These are phyloP conservation scores for Loris lydekkerianus DNA, from an alignment of 2,797 vertebrate species.

Conservation along the genomic window DNA sequence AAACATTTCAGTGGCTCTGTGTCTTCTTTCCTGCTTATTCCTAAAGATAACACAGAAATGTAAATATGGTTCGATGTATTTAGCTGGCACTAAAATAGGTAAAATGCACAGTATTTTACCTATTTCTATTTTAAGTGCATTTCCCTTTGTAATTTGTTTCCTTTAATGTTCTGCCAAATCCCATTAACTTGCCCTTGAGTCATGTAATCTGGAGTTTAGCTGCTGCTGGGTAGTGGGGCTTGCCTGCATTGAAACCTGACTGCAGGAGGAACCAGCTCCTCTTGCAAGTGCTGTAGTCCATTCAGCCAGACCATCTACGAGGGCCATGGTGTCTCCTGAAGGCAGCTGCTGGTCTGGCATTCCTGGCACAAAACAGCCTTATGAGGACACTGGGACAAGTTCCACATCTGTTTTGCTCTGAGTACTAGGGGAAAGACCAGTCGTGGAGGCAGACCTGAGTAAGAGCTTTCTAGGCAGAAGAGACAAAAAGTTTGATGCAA, in stretches of 20 bases:
- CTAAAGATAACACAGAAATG: constrained; percentile 73
- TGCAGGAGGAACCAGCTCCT: background rate
- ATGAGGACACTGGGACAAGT: background rate
- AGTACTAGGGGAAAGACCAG: background rate
- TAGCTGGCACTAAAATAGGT: constrained; percentile 3
- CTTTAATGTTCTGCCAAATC: constrained; percentile 74
- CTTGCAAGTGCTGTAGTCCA: background rate
- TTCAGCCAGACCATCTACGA: background rate
- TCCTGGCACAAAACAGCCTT: background rate
- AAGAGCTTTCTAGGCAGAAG: background rate
- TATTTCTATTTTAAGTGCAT: constrained; percentile 74
- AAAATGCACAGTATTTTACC: constrained; percentile 43
- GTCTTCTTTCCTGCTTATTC: constrained; percentile 59
- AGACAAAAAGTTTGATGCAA: background rate
- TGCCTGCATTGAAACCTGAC: background rate
- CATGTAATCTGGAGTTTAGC: constrained; percentile 51
- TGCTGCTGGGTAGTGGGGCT: background rate
- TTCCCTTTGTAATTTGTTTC: constrained; percentile 68
- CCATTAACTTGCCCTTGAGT: constrained; percentile 70
- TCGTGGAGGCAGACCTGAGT: background rate
- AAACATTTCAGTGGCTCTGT: constrained; percentile 14
- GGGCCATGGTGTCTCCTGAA: background rate
- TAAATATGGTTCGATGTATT: constrained; percentile 69
- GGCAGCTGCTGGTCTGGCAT: background rate
- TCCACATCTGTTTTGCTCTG: background rate